Evolutionary conservation across 2,888 invertebrate species (phyloP).

Genomic region (Sussaba pulchella): DNA sequence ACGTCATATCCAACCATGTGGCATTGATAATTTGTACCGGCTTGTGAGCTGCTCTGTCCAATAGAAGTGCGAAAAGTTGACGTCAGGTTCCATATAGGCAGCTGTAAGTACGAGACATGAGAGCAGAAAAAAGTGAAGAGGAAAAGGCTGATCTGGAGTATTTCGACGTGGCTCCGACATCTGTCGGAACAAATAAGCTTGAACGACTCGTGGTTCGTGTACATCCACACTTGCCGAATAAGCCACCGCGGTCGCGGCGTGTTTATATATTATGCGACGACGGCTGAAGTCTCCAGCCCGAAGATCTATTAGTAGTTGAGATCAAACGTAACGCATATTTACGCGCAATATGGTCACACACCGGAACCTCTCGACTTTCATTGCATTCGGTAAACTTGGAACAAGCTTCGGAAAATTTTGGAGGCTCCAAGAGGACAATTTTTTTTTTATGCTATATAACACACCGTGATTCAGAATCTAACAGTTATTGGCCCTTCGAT

Average conservation of each 20-base stretch:
- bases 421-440: not conserved
- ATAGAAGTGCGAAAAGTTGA: not conserved
- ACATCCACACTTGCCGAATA: constrained; percentile 17
- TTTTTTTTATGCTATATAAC: not conserved
- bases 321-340: constrained; percentile 62
- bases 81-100: constrained; percentile 30
- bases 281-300: constrained; percentile 23
- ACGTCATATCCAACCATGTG: not conserved
- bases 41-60: not conserved
- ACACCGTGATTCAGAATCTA: not conserved
- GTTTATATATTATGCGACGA: constrained; percentile 41
- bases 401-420: constrained; percentile 39
- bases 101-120: constrained; percentile 29
- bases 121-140: constrained; percentile 14
- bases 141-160: not conserved
- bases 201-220: constrained; percentile 45
- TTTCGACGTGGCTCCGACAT: constrained; percentile 33
- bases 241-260: constrained; percentile 26
- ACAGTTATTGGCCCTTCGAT: constrained; percentile 19
- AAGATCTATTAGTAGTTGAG: constrained; percentile 47
- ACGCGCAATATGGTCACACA: constrained; percentile 19
- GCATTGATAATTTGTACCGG: not conserved
- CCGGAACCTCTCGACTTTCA: constrained; percentile 8
- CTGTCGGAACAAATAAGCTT: constrained; percentile 58
- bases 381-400: constrained; percentile 37